Conservation (phyloP, 2,888 invertebrate genomes). For the Cephus sareptanus region DNA sequence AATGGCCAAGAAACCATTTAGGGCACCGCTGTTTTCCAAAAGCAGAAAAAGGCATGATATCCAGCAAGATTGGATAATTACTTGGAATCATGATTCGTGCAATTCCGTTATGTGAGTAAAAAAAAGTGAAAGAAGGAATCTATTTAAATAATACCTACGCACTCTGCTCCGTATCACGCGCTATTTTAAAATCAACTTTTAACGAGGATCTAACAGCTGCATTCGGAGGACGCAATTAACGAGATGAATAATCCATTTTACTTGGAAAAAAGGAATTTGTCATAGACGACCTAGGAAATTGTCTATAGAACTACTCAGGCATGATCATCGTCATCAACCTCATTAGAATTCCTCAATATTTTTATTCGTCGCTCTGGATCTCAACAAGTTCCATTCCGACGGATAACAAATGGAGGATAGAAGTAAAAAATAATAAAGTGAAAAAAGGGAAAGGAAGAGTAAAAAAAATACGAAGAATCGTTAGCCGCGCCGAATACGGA, state of each 20-base stretch:
- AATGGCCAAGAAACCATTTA: slow-evolving; percentile 48
- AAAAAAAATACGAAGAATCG: not conserved
- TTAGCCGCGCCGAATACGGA: slow-evolving; percentile 1
- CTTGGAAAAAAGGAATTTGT: not conserved
- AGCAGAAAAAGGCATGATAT: slow-evolving; percentile 1
- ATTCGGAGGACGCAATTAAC: slow-evolving; percentile 1
- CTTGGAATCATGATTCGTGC: not conserved
- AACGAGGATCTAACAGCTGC: not conserved
- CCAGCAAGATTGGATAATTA: not conserved
- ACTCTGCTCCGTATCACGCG: not conserved
- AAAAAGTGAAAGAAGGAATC: not conserved
- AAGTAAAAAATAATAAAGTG: not conserved
- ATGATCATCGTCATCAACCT: not conserved
- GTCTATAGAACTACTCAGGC: not conserved
- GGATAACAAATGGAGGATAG: not conserved
- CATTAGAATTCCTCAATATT: not conserved
- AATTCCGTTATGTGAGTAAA: not conserved
- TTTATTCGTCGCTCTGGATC: not conserved
- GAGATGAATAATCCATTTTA: slow-evolving; percentile 1
- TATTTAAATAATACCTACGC: not conserved
- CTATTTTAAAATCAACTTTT: not conserved
- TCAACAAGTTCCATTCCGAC: not conserved
- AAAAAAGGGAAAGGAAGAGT: not conserved
- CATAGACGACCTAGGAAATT: not conserved
- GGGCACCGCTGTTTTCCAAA: slow-evolving; percentile 52